These are phyloP conservation scores for Ecliptopera silaceata DNA, from an alignment of 2,888 invertebrate species.

Conservation along the genomic window DNA sequence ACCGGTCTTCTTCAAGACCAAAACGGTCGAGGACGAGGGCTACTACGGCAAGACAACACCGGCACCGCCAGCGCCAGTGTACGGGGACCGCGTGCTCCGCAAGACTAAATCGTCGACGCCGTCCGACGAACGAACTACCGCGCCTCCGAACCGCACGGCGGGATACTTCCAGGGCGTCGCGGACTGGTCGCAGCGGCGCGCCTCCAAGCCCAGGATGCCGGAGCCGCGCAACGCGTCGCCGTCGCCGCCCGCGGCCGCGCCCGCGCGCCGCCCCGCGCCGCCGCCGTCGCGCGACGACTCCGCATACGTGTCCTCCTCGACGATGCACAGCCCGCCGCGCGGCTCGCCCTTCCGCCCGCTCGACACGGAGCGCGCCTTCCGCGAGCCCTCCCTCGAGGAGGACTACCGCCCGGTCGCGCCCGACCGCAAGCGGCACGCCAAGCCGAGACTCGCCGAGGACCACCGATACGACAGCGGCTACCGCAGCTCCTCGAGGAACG, in stretches of 20 bases:
- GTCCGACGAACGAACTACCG: constrained; percentile 75
- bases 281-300: constrained; percentile 82
- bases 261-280: constrained; percentile 74
- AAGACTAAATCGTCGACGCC: constrained; percentile 81
- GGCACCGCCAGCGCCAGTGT: constrained; percentile 72
- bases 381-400: constrained; percentile 78
- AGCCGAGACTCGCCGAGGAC: constrained; percentile 78
- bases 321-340: constrained; percentile 82
- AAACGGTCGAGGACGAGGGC: constrained; percentile 73
- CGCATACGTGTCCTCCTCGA: constrained; percentile 82
- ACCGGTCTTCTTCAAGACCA: constrained; percentile 89
- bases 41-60: constrained; percentile 74
- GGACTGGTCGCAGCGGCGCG: constrained; percentile 89
- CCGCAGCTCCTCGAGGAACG: constrained; percentile 81
- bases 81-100: constrained; percentile 73
- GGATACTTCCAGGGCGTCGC: constrained; percentile 89
- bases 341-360: constrained; percentile 77
- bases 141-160: constrained; percentile 69
- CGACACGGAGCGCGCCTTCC: constrained; percentile 72
- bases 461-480: constrained; percentile 83
- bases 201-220: constrained; percentile 78
- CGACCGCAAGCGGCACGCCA: constrained; percentile 84
- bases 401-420: constrained; percentile 84
- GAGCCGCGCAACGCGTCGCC: constrained; percentile 76
- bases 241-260: constrained; percentile 69